Conservation (phyloP, 2,113 vertebrate species). For the Cavia aperea region DNA sequence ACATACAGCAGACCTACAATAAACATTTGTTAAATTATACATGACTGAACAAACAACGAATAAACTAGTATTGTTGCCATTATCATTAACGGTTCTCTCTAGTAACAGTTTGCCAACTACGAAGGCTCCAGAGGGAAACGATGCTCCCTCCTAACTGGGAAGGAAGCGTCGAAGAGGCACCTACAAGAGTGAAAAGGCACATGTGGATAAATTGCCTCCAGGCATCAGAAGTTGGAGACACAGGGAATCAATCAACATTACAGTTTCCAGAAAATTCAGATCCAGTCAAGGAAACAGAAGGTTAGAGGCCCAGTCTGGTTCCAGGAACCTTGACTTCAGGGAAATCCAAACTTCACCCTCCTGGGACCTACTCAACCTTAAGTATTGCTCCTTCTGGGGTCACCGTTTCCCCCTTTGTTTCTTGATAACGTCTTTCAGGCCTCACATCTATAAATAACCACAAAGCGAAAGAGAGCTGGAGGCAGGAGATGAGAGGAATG, state of each 20-base stretch:
- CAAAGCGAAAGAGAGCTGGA: fast-evolving
- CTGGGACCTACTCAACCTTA: not conserved
- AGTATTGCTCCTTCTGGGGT: not conserved
- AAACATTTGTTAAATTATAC: not conserved
- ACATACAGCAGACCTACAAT: not conserved
- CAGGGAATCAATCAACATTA: not conserved
- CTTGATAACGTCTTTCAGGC: not conserved
- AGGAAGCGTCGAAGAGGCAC: not conserved
- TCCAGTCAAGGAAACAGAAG: not conserved
- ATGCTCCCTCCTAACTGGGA: not conserved
- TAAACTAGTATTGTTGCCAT: not conserved
- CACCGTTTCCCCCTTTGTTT: not conserved
- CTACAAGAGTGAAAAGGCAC: not conserved
- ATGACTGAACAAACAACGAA: not conserved
- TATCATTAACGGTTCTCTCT: not conserved
- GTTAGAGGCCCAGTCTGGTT: not conserved
- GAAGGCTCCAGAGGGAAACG: not conserved
- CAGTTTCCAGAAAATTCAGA: not conserved
- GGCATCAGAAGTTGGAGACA: not conserved
- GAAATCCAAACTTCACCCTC: not conserved
- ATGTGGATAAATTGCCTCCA: not conserved
- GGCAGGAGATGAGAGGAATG: not conserved
- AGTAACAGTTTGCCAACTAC: not conserved
- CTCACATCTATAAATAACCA: not conserved
- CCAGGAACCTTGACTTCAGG: not conserved